Base-by-base conservation (phyloP, 2,113 vertebrate genomes). In the Pelusios castaneus region DNA sequence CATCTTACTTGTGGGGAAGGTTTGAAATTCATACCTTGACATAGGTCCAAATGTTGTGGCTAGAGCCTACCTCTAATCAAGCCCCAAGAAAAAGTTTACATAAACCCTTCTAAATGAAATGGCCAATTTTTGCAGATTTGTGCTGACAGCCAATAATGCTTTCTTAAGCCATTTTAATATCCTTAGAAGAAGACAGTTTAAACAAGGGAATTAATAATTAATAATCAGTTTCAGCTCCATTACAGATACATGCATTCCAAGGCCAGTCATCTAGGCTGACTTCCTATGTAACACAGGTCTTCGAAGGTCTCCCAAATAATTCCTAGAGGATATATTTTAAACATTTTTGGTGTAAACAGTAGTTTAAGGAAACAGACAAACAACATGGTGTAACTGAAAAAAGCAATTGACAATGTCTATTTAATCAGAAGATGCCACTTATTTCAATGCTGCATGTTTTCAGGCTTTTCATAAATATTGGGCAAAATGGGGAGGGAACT, bases 21-120 rank as follows among this genome's bases (percentile, higher is more conserved):
- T 87, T 56, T 92, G 93, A 94, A 94, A 90, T 93, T 70, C 92
- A 56, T 93, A 56, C 95, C 84, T 96, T 95, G 86, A 92, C 93
- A 60, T 90, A 63, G 17, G 17, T 95, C 95, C 95, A 96, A 95
- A 91, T 1, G 1, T 88, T 95, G 84, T n/a, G 10, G 89, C 84
- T 92, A 90, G 85, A 95, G 84, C 87, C 84, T 85, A 91, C 85
- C 22, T 95, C 86, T 91, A 95, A 97, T 97, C 92, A 96, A 96
- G 95, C 73, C 4, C 38, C 1, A 90, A 92, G 91, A 90, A 93
- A 87, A 73, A 87, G 56, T 73, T 91, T 97, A 27, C 84, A 93
- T 80, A 96, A 94, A 95, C 21, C 10, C 63, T 96, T 93, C 80
- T 87, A 95, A 92, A 49, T 93, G 63, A 94, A 94, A 83, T 27